These are phyloP conservation scores for Lophochroa leadbeateri DNA, from an alignment of 2,113 vertebrate genomes.

Conservation along the genomic window DNA sequence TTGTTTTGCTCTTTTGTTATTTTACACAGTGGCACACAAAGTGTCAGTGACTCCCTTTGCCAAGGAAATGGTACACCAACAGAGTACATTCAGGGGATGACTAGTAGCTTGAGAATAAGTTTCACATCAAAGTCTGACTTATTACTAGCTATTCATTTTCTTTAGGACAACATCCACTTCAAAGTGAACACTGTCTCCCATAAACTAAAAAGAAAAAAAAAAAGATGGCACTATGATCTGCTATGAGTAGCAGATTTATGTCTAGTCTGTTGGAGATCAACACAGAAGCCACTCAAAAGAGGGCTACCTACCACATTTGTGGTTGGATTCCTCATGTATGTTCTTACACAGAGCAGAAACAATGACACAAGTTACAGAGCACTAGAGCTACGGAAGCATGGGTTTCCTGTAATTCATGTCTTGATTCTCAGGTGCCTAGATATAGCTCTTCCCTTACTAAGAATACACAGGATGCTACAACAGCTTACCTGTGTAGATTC, in stretches of 20 bases:
- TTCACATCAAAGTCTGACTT: neutral
- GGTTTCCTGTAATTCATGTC: neutral
- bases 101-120: neutral
- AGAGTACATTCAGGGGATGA: neutral
- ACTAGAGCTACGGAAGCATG: neutral
- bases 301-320: neutral
- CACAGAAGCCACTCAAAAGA: neutral
- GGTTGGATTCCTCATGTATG: neutral
- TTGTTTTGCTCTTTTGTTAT: neutral
- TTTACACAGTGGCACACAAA: neutral
- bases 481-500: neutral
- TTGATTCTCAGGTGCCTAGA: neutral
- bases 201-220: neutral
- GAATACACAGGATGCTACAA: neutral
- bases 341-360: neutral
- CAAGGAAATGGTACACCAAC: neutral
- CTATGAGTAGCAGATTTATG: neutral
- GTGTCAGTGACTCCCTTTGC: neutral
- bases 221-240: neutral
- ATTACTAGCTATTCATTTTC: neutral
- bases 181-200: neutral
- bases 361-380: neutral
- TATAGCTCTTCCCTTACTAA: neutral
- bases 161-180: neutral
- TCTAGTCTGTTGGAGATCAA: neutral